phyloP scores from a whole-genome alignment of 2,888 invertebrate species.

The Dexiosoma caninum region DNA sequence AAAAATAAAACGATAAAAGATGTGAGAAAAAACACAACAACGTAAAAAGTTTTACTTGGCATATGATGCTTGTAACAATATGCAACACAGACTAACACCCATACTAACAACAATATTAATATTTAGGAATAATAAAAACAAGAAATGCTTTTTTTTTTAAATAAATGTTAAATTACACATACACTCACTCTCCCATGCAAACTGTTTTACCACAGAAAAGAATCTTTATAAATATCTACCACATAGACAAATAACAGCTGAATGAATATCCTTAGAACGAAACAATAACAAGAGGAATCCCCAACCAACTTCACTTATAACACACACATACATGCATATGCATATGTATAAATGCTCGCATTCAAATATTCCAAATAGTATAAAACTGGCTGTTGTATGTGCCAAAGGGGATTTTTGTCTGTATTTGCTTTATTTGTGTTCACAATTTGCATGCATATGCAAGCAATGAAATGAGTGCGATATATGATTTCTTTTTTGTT shows the following conservation, averaged over 20 bases:
- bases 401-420: constrained; percentile 52
- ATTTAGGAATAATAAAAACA: constrained; percentile 2
- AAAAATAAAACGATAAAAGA: neutral
- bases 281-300: neutral
- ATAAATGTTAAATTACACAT: constrained; percentile 6
- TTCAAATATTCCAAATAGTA: constrained; percentile 3
- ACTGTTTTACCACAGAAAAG: constrained; percentile 9
- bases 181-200: constrained; percentile 3
- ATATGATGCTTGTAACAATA: constrained; percentile 43
- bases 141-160: neutral
- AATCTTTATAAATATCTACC: constrained; percentile 44
- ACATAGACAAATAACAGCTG: constrained; percentile 55
- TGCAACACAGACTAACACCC: constrained; percentile 17
- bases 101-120: constrained; percentile 7
- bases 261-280: constrained; percentile 45
- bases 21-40: constrained; percentile 6
- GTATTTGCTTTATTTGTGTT: constrained; percentile 23
- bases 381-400: constrained; percentile 11
- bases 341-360: neutral
- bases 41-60: constrained; percentile 29
- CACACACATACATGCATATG: no score
- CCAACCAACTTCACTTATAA: neutral
- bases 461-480: constrained; percentile 41
- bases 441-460: constrained; percentile 46
- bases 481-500: neutral